Evolutionary conservation across 2,888 invertebrate species (phyloP).

Genomic region (Actias luna): DNA sequence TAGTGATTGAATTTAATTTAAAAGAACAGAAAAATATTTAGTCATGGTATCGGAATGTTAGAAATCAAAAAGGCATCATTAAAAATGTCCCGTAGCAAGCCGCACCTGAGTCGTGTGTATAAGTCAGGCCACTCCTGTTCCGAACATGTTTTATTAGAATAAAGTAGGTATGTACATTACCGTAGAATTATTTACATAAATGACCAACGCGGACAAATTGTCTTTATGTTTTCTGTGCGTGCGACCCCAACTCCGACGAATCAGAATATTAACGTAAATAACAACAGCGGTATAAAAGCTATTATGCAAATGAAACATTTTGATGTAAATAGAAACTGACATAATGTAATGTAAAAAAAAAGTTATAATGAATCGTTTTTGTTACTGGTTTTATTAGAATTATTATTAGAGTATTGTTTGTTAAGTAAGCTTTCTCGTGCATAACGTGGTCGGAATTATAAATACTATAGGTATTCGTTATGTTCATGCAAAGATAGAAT

Average conservation of each 20-base stretch:
- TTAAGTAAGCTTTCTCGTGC: constrained; percentile 4
- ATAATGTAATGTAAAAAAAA: constrained; percentile 68
- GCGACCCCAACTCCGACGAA: constrained; percentile 75
- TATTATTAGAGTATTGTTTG: constrained; percentile 34
- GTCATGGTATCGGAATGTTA: constrained; percentile 1
- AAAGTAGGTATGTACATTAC: constrained; percentile 47
- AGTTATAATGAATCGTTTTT: constrained; percentile 73
- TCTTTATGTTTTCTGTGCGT: constrained; percentile 80
- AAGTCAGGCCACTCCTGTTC: constrained; percentile 63
- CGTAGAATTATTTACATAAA: constrained; percentile 80
- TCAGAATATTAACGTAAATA: constrained; percentile 80
- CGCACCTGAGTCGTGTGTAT: constrained; percentile 70
- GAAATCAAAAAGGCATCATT: constrained; percentile 15
- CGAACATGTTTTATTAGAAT: constrained; percentile 67
- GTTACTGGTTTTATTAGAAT: constrained; percentile 60
- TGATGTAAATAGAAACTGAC: constrained; percentile 78
- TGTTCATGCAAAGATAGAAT: not conserved
- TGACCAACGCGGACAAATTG: constrained; percentile 75
- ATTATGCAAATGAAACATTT: constrained; percentile 82
- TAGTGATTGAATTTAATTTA: constrained; percentile 23
- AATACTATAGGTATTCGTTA: not conserved
- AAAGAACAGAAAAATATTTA: not conserved
- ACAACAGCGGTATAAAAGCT: constrained; percentile 78
- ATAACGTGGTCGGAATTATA: not conserved
- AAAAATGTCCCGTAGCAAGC: constrained; percentile 45